Evolutionary conservation across 2,888 invertebrate species (phyloP), one percentile per base, ranked within the genome.

Genomic region (Tenthredo amoena): DNA sequence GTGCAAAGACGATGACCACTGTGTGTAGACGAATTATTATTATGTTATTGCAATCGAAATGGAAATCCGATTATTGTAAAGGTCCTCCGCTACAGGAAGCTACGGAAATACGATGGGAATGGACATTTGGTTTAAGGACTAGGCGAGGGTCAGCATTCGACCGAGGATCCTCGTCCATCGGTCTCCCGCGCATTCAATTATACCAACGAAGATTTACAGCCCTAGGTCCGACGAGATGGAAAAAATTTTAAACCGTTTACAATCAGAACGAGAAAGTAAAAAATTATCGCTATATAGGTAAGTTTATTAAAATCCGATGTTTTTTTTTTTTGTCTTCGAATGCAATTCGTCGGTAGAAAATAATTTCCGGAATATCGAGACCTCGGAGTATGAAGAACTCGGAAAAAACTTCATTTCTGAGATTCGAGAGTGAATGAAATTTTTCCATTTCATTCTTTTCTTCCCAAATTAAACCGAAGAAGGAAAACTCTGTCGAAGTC

Each of bases 11-110:
- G 40, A 37, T n/a, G 81, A 50, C 26, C 62, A 43, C 50, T 15
- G 43, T 40, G 40, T 58, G 43, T 62, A 81, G 26, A 55, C 26
- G 83, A 83, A 21, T 85, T 87, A 89, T 91, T 91, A 91, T 91
- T 90, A 90, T 90, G 89, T 90, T 91, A 91, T 91, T 89, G 90
- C 89, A 90, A 91, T 91, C 90, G 90, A 91, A 83, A 90, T 89
- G 89, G 86, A 86, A 91, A 90, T 90, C 89, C 89, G 91, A 90
- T 92, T 91, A 91, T 88, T 88, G 87, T 86, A 86, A 87, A 88
- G 88, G 89, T 87, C 85, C 85, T 87, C 84, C 65, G 58, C 79
- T 81, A 71, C 86, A 40, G 87, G 86, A 87, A 87, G 50, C 47
- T 47, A 71, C 68, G 83, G 83, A 83, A 83, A 83, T 83, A 83